phyloP scores from a whole-genome alignment of 2,113 vertebrate genomes.

The Paramisgurnus dabryanus region DNA sequence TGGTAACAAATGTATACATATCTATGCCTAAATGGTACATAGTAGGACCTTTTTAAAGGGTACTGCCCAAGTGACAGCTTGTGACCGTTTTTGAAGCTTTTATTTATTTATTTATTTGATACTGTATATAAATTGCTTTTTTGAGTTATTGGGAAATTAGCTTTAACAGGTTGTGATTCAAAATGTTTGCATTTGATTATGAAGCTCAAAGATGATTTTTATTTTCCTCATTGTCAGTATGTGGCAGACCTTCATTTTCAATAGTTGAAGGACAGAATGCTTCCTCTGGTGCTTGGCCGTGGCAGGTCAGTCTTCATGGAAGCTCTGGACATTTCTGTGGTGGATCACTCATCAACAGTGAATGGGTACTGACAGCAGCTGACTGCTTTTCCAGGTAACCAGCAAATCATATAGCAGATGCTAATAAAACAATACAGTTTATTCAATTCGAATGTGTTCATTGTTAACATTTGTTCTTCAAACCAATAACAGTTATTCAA shows the following conservation, averaged over 20 bases:
- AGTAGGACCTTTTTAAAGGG: no score
- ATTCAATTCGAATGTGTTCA: no score
- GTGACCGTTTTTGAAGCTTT: no score
- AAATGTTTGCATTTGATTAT: no score
- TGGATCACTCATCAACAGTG: slow-evolving; percentile 72
- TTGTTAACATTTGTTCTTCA: not conserved
- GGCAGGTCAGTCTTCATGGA: slow-evolving; percentile 72
- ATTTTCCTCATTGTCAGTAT: slow-evolving; percentile 61
- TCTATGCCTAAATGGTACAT: no score
- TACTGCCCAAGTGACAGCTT: no score
- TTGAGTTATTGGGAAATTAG: no score
- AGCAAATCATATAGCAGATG: slow-evolving; percentile 54
- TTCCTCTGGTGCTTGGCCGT: slow-evolving; percentile 68
- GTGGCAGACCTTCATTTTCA: slow-evolving; percentile 62
- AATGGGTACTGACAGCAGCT: slow-evolving; percentile 75
- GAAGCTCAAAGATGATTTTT: not conserved
- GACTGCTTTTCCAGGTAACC: slow-evolving; percentile 68
- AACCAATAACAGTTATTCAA: not conserved
- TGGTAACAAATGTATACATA: no score
- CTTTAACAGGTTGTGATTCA: no score
- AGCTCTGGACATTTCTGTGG: slow-evolving; percentile 61
- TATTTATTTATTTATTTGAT: no score
- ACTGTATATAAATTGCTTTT: no score
- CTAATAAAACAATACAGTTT: no score
- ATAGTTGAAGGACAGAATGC: slow-evolving; percentile 73